Percentiles rank a stretch among this genome's conserved stretches.
Evolutionary conservation across 2,888 invertebrate species (phyloP).

Genomic region (Amblyteles armatorius): DNA sequence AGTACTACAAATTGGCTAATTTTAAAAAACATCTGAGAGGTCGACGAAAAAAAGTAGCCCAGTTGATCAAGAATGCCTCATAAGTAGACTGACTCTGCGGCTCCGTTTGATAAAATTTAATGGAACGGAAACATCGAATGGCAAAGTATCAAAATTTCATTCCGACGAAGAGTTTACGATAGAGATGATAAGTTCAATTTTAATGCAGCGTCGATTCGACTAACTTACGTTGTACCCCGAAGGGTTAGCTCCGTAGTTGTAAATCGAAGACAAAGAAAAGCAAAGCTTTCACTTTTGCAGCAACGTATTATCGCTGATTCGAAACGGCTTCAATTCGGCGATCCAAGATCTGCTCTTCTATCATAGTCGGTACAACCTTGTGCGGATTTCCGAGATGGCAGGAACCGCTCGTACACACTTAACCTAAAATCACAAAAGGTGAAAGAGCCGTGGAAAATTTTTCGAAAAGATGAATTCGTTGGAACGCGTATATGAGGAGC

Average conservation of each 20-base stretch:
- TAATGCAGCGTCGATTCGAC: background rate
- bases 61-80: too few relatives aligned
- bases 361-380: background rate
- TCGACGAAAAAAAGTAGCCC: too few relatives aligned
- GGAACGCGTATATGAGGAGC: background rate
- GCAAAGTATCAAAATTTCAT: background rate
- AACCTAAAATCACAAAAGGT: constrained; percentile 26
- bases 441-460: background rate
- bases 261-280: background rate
- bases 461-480: background rate
- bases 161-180: background rate
- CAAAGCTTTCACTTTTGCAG: background rate
- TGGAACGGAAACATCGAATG: background rate
- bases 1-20: too few relatives aligned
- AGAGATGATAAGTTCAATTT: background rate
- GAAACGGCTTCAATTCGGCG: background rate
- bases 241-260: background rate
- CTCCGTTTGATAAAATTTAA: background rate
- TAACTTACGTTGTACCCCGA: background rate
- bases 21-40: too few relatives aligned
- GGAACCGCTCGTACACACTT: background rate
- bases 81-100: background rate
- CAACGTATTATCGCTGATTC: background rate
- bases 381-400: background rate
- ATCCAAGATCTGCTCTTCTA: background rate